Evolutionary conservation across 2,797 vertebrate species (phyloP), one percentile per base, ranked within the genome.

Genomic region (Carapus acus): DNA sequence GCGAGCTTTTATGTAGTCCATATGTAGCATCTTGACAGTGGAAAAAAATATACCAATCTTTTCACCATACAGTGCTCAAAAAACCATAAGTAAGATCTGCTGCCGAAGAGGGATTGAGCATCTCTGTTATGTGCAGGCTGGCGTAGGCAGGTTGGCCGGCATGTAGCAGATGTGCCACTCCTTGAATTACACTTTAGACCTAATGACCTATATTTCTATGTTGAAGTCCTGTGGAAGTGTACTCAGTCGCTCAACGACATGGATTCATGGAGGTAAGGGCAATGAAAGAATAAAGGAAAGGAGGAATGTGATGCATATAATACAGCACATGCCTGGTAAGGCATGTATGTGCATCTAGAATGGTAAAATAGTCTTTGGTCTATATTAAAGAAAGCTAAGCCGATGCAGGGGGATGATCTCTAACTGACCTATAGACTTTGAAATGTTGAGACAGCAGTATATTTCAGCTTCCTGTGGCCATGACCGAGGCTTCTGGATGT

Each of bases 151-250:
- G 43, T 56, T 71, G 60, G 76, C 67, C 74, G 69, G 58, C 75
- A 76, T 75, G 70, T 54, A 85, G 78, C 83, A 80, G 83, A 83
- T 85, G 84, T 81, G 81, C 65, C 43, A 47, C 76, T 80, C 71
- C 76, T 83, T 75, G 80, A 80, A 83, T 83, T 79, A 82, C 81
- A 77, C 74, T 70, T 77, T 61, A 85, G 85, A 85, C 85, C 82
- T 83, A 86, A 85, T 87, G 85, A 87, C 84, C 86, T 74, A 86
- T 73, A 86, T 86, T 79, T 63, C 71, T 47, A 71, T 36, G 69
- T 62, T 70, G 73, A 66, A 69, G 67, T 56, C 49, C 48, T 29
- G 47, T 53, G 49, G 53, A 58, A 67, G 59, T 22, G n/a, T 47
- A 70, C 65, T 74, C 78, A 61, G 76, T 74, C 71, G 70, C 72